These are phyloP conservation scores for Pogonomyrmex californicus DNA, from an alignment of 1,140 invertebrate genomes.

Conservation along the genomic window DNA sequence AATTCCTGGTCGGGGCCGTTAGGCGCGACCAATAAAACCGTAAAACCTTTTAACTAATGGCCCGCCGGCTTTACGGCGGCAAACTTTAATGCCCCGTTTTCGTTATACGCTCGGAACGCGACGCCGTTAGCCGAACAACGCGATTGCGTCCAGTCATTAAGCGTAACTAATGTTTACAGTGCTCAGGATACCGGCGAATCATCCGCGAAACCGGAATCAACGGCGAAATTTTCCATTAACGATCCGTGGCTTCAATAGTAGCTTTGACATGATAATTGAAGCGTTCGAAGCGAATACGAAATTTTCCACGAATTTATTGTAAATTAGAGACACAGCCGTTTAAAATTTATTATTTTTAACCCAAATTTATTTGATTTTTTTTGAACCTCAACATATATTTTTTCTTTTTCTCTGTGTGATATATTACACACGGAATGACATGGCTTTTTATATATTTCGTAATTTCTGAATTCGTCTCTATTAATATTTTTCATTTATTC, in stretches of 20 bases:
- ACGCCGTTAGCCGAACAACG: conserved; percentile 5
- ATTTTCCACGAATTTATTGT: not conserved
- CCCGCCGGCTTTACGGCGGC: conserved; percentile 67
- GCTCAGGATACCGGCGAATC: conserved; percentile 5
- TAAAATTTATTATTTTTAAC: not conserved
- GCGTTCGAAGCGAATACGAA: not conserved
- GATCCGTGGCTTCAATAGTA: not conserved
- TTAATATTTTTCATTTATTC: conserved; percentile 3
- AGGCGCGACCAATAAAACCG: conserved; percentile 78
- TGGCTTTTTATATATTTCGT: not conserved
- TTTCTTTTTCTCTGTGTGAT: not conserved
- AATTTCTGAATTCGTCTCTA: not conserved
- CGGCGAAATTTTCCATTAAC: conserved; percentile 44
- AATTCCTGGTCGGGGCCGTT: conserved; percentile 73
- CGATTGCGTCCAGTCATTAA: conserved; percentile 66
- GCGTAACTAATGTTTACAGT: conserved; percentile 68
- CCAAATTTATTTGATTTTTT: not conserved
- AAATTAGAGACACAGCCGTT: not conserved
- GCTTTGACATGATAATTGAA: not conserved
- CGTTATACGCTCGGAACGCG: conserved; percentile 37
- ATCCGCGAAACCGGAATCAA: conserved; percentile 8
- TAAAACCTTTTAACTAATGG: conserved; percentile 81
- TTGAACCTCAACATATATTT: not conserved
- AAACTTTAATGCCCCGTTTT: conserved; percentile 74
- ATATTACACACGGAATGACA: not conserved